These are phyloP conservation scores for Acanthosepion pharaonis DNA, from an alignment of 2,888 invertebrate species.

Conservation along the genomic window DNA sequence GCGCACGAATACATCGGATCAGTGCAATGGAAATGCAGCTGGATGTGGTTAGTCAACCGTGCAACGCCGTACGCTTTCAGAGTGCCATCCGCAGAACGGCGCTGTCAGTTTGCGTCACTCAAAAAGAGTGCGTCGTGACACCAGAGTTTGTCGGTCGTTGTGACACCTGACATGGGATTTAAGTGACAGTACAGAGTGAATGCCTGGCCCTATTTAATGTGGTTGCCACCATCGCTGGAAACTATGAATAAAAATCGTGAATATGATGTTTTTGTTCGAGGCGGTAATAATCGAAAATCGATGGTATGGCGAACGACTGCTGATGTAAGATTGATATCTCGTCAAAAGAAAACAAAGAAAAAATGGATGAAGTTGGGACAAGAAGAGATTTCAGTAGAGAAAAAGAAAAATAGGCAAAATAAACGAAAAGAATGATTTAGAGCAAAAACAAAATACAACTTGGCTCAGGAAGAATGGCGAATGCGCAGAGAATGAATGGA, in stretches of 20 bases:
- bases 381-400: neutral
- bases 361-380: neutral
- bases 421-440: neutral
- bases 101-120: slow-evolving; percentile 10
- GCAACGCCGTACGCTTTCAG: neutral
- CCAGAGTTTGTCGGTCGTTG: neutral
- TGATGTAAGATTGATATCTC: neutral
- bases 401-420: neutral
- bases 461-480: neutral
- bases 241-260: neutral
- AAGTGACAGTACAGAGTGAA: slow-evolving; percentile 33
- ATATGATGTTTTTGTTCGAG: neutral
- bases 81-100: slow-evolving; percentile 11
- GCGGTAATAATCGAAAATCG: slow-evolving; percentile 33
- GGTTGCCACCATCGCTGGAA: neutral
- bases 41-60: slow-evolving; percentile 13
- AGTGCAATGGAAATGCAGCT: neutral
- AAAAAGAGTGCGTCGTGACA: slow-evolving; percentile 33
- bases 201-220: slow-evolving; percentile 21
- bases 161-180: slow-evolving; percentile 11
- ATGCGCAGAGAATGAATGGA: neutral
- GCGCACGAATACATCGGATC: slow-evolving; percentile 33
- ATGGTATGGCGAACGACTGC: slow-evolving; percentile 21
- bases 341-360: neutral
- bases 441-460: neutral